phyloP scores from a whole-genome alignment of 2,113 vertebrate genomes.

The Buteo buteo region DNA sequence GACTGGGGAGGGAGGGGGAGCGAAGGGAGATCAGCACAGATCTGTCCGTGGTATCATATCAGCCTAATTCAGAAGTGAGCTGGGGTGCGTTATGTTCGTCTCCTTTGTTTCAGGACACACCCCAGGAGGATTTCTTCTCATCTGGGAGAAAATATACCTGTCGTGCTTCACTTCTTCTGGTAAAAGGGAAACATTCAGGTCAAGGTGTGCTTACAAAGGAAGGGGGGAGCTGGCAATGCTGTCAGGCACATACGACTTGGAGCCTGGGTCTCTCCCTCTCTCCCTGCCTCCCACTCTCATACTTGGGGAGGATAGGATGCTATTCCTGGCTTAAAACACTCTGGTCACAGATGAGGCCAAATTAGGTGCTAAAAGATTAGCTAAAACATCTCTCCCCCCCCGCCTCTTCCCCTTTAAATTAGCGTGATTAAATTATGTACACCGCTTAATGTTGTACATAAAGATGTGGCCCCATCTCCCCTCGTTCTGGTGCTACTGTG shows the following conservation, averaged over 20 bases:
- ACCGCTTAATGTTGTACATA: not conserved
- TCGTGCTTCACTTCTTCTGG: slow-evolving; percentile 16
- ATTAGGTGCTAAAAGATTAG: slow-evolving; percentile 52
- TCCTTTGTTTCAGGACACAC: slow-evolving; percentile 51
- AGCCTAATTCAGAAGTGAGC: slow-evolving; percentile 13
- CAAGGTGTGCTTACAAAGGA: slow-evolving; percentile 28
- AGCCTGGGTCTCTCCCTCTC: not conserved
- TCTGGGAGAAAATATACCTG: slow-evolving; percentile 34
- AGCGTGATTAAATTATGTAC: slow-evolving; percentile 40
- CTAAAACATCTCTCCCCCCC: not conserved
- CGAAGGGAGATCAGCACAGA: not conserved
- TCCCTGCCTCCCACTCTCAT: not conserved
- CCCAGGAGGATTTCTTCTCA: slow-evolving; percentile 38
- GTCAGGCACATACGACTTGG: not conserved
- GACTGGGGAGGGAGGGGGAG: slow-evolving; percentile 32
- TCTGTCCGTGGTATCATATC: not conserved
- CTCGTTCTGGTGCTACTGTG: not conserved
- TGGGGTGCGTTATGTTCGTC: not conserved
- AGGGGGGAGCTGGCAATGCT: not conserved
- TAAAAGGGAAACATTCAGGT: slow-evolving; percentile 39
- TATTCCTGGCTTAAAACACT: not conserved
- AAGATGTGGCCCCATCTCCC: not conserved
- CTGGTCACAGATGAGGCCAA: slow-evolving; percentile 37
- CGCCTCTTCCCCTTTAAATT: not conserved
- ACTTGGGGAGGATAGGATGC: not conserved